These are phyloP conservation scores for Dendrocincla tyrannina DNA, from an alignment of 2,797 vertebrate species.

Conservation along the genomic window DNA sequence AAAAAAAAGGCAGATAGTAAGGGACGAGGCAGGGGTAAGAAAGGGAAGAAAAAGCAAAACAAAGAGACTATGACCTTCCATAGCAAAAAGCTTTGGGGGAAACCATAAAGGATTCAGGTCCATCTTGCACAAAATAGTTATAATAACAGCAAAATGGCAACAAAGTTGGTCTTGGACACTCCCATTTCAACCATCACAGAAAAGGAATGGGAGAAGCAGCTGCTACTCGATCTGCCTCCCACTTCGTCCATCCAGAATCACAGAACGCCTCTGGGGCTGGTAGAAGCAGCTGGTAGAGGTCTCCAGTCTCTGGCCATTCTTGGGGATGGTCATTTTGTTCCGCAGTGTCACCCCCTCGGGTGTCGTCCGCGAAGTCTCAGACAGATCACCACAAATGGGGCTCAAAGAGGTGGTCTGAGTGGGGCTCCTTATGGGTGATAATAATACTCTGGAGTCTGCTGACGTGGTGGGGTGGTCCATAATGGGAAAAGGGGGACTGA, in stretches of 20 bases:
- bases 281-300: constrained; percentile 99
- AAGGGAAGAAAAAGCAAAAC: constrained; percentile 34
- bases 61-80: constrained; percentile 9
- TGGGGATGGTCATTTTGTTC: constrained; percentile 98
- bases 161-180: constrained; percentile 24
- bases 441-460: constrained; percentile 83
- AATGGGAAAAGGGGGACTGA: constrained; percentile 95
- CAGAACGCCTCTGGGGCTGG: constrained; percentile 95
- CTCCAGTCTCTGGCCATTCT: constrained; percentile 97
- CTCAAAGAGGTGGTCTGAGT: constrained; percentile 80
- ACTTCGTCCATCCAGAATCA: constrained; percentile 95
- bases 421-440: constrained; percentile 89
- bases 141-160: constrained; percentile 49
- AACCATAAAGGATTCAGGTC: not conserved
- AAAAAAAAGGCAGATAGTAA: not conserved
- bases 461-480: constrained; percentile 90
- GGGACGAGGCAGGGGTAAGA: not conserved
- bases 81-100: constrained; percentile 41
- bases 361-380: constrained; percentile 78
- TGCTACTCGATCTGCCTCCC: constrained; percentile 91
- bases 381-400: constrained; percentile 80
- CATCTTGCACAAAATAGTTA: constrained; percentile 38
- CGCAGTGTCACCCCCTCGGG: constrained; percentile 85
- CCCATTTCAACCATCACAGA: not conserved
- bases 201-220: not conserved